These are phyloP conservation scores for Myiagra hebetior DNA, from an alignment of 2,113 vertebrate genomes.

Conservation along the genomic window DNA sequence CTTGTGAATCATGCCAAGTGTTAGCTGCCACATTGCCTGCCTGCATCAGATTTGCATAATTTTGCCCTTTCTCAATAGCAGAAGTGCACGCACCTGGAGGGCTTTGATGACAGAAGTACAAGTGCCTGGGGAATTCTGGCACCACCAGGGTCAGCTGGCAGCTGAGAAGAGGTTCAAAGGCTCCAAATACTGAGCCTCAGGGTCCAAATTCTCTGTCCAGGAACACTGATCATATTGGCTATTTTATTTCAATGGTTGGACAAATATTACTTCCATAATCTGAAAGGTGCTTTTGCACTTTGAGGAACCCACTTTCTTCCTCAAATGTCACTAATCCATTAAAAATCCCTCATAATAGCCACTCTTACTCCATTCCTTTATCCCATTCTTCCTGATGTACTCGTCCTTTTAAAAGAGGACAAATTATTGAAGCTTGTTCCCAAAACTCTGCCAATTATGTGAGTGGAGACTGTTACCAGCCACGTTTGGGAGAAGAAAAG, in stretches of 20 bases:
- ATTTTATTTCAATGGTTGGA: background rate
- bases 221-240: background rate
- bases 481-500: background rate
- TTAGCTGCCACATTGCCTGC: constrained; percentile 34
- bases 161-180: constrained; percentile 9
- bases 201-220: background rate
- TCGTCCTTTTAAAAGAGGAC: background rate
- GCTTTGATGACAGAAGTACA: constrained; percentile 5
- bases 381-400: background rate
- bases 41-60: constrained; percentile 53
- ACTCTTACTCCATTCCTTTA: background rate
- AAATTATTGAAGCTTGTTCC: background rate
- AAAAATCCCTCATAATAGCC: background rate
- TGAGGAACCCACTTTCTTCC: background rate
- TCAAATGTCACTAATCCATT: background rate
- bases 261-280: background rate
- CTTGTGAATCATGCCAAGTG: background rate
- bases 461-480: background rate
- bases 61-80: constrained; percentile 34
- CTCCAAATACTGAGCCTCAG: background rate
- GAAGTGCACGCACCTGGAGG: constrained; percentile 38
- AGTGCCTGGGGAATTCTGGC: constrained; percentile 47
- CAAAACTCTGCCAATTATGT: background rate
- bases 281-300: background rate
- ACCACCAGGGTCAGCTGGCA: background rate